These are phyloP conservation scores for Xylota sylvarum DNA, from an alignment of 2,888 invertebrate genomes.

Conservation along the genomic window DNA sequence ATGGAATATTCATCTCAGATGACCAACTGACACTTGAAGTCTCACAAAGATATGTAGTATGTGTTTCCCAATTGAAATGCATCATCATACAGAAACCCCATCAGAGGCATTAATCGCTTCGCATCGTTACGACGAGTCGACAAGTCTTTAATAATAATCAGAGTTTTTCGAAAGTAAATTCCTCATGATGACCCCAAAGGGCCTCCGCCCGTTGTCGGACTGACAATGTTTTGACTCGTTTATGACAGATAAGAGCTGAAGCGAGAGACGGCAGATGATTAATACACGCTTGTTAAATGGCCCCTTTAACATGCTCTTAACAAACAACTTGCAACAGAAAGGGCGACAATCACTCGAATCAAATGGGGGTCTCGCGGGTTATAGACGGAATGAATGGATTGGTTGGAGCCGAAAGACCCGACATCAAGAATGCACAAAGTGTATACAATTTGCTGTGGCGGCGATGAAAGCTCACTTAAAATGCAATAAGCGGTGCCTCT, in stretches of 20 bases:
- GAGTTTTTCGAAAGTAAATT: constrained; percentile 64
- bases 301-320: constrained; percentile 65
- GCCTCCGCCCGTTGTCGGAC: constrained; percentile 34
- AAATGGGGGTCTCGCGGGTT: not conserved
- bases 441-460: constrained; percentile 50
- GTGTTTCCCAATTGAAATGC: constrained; percentile 61
- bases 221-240: constrained; percentile 70
- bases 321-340: constrained; percentile 52
- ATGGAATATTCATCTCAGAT: not conserved
- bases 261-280: constrained; percentile 51
- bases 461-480: constrained; percentile 68
- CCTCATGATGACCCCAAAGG: constrained; percentile 69
- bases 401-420: constrained; percentile 19
- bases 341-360: constrained; percentile 47
- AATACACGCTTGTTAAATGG: constrained; percentile 74
- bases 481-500: constrained; percentile 67
- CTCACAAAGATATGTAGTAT: no score
- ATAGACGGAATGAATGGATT: not conserved
- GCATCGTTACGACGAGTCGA: no score
- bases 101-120: constrained; percentile 45
- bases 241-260: constrained; percentile 71
- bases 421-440: constrained; percentile 69
- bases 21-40: not conserved
- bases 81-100: constrained; percentile 48
- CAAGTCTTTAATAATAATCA: constrained; percentile 40